A percentile compares a stretch with the other conserved stretches of the same genome.
Conservation (phyloP, 2,113 vertebrate species). For the Vireo altiloquus region DNA sequence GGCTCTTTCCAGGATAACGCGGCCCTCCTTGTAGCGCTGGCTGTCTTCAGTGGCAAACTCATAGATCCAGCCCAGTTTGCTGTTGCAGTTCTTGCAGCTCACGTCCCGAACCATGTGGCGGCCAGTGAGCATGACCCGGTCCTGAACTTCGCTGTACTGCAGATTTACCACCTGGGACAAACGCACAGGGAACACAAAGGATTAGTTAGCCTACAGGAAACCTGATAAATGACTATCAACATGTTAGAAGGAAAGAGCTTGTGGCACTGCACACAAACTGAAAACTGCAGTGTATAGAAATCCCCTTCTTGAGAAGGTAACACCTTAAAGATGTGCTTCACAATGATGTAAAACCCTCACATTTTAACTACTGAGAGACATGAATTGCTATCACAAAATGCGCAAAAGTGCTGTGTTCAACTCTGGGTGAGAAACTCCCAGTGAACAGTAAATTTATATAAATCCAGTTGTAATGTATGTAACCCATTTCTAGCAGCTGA, state of each 20-base stretch:
- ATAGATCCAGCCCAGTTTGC: slow-evolving; percentile 99
- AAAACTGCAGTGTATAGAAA: not conserved
- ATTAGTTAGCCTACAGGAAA: not conserved
- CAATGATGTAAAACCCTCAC: not conserved
- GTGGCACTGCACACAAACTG: not conserved
- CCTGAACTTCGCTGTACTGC: slow-evolving; percentile 98
- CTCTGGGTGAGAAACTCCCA: not conserved
- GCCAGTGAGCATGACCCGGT: slow-evolving; percentile 97
- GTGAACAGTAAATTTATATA: not conserved
- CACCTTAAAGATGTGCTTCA: not conserved
- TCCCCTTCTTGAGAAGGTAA: not conserved
- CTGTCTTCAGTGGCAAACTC: slow-evolving; percentile 98
- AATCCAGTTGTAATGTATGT: not conserved
- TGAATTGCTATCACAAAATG: not conserved
- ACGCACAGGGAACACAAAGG: not conserved
- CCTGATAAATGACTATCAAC: not conserved
- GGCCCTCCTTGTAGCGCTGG: slow-evolving; percentile 97
- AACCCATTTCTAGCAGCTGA: not conserved
- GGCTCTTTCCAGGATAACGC: slow-evolving; percentile 95
- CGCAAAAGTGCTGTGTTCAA: not conserved
- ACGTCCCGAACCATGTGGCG: slow-evolving; percentile 98
- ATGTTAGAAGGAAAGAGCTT: not conserved
- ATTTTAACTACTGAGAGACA: not conserved
- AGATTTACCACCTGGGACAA: slow-evolving; percentile 91
- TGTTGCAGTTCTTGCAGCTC: slow-evolving; percentile 99